Evolutionary conservation across 2,888 invertebrate genomes (phyloP), one percentile per base, ranked within the genome.

Genomic region (Anorthoa munda): DNA sequence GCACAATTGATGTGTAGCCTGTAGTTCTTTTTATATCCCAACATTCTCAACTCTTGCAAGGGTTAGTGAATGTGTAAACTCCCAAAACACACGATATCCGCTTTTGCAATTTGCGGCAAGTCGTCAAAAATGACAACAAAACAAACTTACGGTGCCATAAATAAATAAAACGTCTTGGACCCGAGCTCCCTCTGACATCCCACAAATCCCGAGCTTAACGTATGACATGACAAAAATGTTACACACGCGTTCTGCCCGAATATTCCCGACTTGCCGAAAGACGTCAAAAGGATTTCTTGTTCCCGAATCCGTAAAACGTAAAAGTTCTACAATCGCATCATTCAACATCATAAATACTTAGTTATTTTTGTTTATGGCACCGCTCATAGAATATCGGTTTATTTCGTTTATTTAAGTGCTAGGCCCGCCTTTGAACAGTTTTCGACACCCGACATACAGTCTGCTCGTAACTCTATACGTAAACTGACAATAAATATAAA

Each of bases 401-500:
- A 66, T 61, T 76, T 46, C 21, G 60, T 75, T 88, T 89, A 88
- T 86, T 87, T 88, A 79, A 86, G 76, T 71, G 50, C 69, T 69
- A 81, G 23, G 39, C 66, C 56, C 71, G 78, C 75, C 88, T 90
- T 89, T 90, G 90, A 90, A 84, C 87, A 66, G 84, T 72, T 89
- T 86, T 88, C 86, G 81, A 77, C 90, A 75, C 86, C 83, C 72
- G 83, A 66, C 85, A 74, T 77, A 79, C 79, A 78, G 77, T 79
- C 83, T 83, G 86, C 77, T 83, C 82, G 83, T 84, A 86, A 83
- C 85, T 86, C 81, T 75, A 83, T 77, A 82, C 67, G 76, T 81
- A 83, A 84, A 84, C 84, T 81, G 82, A 81, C 83, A 84, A 87
- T 88, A 81, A 85, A 83, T 66, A 78, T 86, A 87, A 86, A 86